Evolutionary conservation across 2,113 vertebrate species (phyloP).

Genomic region (Climacteris rufus): DNA sequence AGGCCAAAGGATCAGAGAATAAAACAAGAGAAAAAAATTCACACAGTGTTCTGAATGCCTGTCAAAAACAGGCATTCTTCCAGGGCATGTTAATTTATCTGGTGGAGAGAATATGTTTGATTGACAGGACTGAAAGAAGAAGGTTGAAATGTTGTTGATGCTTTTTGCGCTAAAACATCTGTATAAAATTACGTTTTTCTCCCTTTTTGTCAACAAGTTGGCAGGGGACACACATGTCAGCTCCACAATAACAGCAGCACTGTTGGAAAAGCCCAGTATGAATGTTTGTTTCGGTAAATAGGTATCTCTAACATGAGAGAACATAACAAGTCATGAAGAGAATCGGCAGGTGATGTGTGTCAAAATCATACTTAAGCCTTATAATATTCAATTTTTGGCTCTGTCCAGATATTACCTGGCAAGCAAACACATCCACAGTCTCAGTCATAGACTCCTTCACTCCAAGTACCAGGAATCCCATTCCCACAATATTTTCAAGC

Average conservation of each 20-base stretch:
- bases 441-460: neutral
- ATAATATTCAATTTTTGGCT: neutral
- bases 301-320: neutral
- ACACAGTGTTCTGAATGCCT: constrained; percentile 23
- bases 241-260: neutral
- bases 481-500: constrained; percentile 14
- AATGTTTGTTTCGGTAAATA: neutral
- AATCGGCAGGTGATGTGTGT: neutral
- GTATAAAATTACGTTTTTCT: neutral
- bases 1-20: constrained; percentile 18
- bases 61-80: constrained; percentile 36
- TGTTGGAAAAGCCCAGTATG: neutral
- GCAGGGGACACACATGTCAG: neutral
- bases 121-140: constrained; percentile 52
- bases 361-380: neutral
- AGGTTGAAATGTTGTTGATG: constrained; percentile 26
- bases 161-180: constrained; percentile 56
- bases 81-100: constrained; percentile 21
- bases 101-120: constrained; percentile 25
- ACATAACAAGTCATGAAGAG: neutral
- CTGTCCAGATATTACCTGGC: neutral
- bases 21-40: neutral
- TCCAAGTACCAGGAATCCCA: neutral
- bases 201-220: constrained; percentile 41
- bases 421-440: neutral